Evolutionary conservation across 2,797 vertebrate species (phyloP), one percentile per base, ranked within the genome.

Genomic region (Chromobotia macracanthus): DNA sequence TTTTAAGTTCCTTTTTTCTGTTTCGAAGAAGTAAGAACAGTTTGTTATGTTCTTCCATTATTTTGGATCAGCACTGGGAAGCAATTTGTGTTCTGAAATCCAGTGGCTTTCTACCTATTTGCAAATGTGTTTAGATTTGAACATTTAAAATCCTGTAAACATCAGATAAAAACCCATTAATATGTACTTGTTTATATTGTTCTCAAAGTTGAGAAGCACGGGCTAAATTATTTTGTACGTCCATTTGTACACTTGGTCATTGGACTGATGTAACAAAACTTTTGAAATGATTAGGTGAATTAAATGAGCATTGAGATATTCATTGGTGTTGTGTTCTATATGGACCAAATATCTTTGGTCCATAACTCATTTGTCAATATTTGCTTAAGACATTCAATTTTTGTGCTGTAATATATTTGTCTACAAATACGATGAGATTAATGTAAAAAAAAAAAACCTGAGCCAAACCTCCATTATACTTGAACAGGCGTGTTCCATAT

Each of bases 31-130:
- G 58, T 70, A 70, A 44, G 68, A 76, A 61, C 81, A 63, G 67
- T 85, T 72, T 73, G 41, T 79, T 67, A 74, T 80, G 55, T 72
- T 61, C 44, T 23, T 61, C 23, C 19, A 65, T 87, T 64, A 83
- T 87, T 79, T 83, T 65, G 75, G 86, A 88, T 84, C 76, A 69
- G 67, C 72, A 69, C 35, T 83, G 68, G 65, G 76, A 78, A 56
- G 60, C 81, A 83, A 74, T 50, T 66, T 80, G 68, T 84, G 80
- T 67, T 48, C 85, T 84, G 90, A 81, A 90, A 90, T 91, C 88
- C 89, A 91, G 87, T 91, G 89, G 87, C 90, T 92, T 91, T 71
- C 90, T 82, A 84, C 79, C 18, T 19, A 72, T 81, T 87, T 71
- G 18, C 50, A 38, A 16, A 67, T 41, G 50, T n/a, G 21, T 53